Evolutionary conservation across 2,113 vertebrate genomes (phyloP).

Genomic region (Dromiciops gliroides): DNA sequence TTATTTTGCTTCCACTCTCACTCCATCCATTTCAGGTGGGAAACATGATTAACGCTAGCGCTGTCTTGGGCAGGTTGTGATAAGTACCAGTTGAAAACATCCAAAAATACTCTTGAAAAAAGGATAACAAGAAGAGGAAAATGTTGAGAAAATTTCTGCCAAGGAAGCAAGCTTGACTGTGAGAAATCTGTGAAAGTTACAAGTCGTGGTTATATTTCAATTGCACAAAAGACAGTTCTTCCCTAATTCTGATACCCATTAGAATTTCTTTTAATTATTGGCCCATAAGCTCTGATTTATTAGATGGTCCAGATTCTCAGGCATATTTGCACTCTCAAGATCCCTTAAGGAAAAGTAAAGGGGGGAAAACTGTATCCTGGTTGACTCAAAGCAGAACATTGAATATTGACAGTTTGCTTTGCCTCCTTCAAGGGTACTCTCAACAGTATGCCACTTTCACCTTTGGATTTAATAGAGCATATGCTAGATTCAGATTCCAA

Average conservation of each 20-base stretch:
- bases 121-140: background rate
- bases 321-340: background rate
- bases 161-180: background rate
- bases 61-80: background rate
- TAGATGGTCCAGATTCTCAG: background rate
- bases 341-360: background rate
- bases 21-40: background rate
- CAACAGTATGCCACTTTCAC: background rate
- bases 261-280: background rate
- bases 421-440: background rate
- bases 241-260: conserved; percentile 8
- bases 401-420: background rate
- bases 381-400: background rate
- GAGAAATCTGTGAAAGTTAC: background rate
- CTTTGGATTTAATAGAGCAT: background rate
- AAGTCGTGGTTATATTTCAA: background rate
- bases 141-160: background rate
- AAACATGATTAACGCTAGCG: background rate
- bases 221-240: background rate
- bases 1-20: background rate
- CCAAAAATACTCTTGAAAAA: background rate
- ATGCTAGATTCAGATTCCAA: background rate
- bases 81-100: background rate
- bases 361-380: background rate
- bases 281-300: background rate